Base-by-base conservation (phyloP, 2,797 vertebrate species). In the Epinephelus malabaricus region DNA sequence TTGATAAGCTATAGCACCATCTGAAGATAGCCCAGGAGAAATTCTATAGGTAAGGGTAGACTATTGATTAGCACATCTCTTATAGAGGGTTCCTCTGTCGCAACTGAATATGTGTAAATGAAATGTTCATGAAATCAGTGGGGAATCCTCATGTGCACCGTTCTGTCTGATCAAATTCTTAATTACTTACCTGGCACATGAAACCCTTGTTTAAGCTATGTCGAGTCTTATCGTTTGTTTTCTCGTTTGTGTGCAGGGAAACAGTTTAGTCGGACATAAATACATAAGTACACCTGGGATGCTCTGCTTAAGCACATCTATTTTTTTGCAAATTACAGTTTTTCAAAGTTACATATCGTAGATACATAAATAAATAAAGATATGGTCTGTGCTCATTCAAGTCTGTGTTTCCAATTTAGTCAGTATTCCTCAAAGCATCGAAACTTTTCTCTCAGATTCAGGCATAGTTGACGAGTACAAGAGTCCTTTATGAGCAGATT, bases 51-150 rank as follows among this genome's bases (percentile, higher is more conserved):
- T 70, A 71, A 86, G 67, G 63, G 63, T 56, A 81, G 58, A 53
- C 72, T 84, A 93, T 91, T 91, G 89, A 91, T 92, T 69, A 58
- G 34, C 10, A 83, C 34, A 76, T 78, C 76, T 81, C 62, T 76
- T 73, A 72, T 54, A 30, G 58, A 79, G 75, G 47, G 66, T 56
- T 79, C 30, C 74, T 56, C 71, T 74, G 71, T 84, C 65, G 83
- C 85, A 85, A 55, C 69, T 54, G 78, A 89, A 88, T 82, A 66
- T 67, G 30, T 82, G 69, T 86, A 40, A 21, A 53, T 51, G 73
- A 78, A 68, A 87, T 79, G 56, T 69, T 71, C 47, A 74, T 51
- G 46, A 40, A 82, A 75, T 87, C 73, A 80, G 76, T 70, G 54
- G 0, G 58, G 43, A 76, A 30, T 76, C 56, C n/a, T 72, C 63